Evolutionary conservation across 2,113 vertebrate species (phyloP).

Genomic region (Capreolus pygargus): DNA sequence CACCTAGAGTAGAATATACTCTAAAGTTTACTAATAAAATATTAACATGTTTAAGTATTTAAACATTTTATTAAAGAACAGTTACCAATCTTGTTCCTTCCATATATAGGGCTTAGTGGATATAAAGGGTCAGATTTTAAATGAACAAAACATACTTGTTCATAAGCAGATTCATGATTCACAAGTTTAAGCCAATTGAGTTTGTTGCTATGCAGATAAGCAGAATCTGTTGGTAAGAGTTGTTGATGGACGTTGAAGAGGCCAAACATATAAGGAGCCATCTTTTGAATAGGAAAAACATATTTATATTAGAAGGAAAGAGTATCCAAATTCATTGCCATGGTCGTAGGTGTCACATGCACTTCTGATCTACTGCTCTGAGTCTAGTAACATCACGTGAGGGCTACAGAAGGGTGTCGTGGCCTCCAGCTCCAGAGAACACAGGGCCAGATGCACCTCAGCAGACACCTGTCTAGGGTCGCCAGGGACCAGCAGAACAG

Average conservation of each 20-base stretch:
- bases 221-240: neutral
- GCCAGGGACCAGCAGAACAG: neutral
- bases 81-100: neutral
- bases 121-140: neutral
- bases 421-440: neutral
- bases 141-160: neutral
- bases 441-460: neutral
- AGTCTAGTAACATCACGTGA: neutral
- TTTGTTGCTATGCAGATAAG: neutral
- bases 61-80: neutral
- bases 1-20: neutral
- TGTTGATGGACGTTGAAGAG: neutral
- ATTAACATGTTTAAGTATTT: constrained; percentile 15
- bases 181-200: neutral
- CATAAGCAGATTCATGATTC: neutral
- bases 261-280: neutral
- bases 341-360: neutral
- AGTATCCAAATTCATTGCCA: neutral
- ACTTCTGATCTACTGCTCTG: neutral
- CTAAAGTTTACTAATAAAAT: neutral
- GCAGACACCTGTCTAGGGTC: neutral
- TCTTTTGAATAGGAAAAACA: neutral
- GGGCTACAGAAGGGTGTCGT: fast-evolving
- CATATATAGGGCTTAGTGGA: neutral
- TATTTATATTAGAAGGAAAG: neutral